Evolutionary conservation across 2,797 vertebrate species (phyloP).

Genomic region (Ctenochaetus hawaiiensis): DNA sequence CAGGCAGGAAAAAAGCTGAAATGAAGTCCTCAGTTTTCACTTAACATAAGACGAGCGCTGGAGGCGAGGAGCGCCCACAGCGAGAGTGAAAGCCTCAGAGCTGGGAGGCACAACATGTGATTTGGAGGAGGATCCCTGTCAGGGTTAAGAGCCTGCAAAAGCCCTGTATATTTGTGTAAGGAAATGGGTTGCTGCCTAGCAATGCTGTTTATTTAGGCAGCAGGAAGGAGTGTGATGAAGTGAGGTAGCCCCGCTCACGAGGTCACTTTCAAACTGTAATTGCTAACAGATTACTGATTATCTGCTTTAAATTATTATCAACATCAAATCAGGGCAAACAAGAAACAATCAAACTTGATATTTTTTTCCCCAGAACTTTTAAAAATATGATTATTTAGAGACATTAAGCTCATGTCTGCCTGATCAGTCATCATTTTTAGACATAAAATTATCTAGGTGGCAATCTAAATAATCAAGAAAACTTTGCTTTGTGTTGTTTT

Average conservation of each 20-base stretch:
- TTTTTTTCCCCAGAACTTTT: not conserved
- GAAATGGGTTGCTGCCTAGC: slow-evolving; percentile 82
- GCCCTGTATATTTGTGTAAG: slow-evolving; percentile 82
- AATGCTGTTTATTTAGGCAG: slow-evolving; percentile 85
- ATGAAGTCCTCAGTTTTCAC: slow-evolving; percentile 42
- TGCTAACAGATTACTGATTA: slow-evolving; percentile 56
- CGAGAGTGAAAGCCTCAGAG: slow-evolving; percentile 42
- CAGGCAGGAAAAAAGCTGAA: slow-evolving; percentile 37
- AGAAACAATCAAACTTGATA: slow-evolving; percentile 15
- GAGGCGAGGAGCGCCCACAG: slow-evolving; percentile 46
- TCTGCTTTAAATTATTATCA: slow-evolving; percentile 50
- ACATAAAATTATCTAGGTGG: not conserved
- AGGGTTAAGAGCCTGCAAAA: slow-evolving; percentile 71
- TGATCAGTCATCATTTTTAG: slow-evolving; percentile 11
- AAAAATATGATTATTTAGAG: not conserved
- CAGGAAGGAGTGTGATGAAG: slow-evolving; percentile 67
- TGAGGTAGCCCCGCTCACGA: slow-evolving; percentile 42
- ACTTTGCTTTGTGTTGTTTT: not conserved
- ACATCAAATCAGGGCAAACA: slow-evolving; percentile 26
- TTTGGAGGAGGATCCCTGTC: slow-evolving; percentile 75
- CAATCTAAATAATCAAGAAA: slow-evolving; percentile 12
- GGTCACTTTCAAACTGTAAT: slow-evolving; percentile 52
- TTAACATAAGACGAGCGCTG: slow-evolving; percentile 31
- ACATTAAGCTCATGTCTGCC: not conserved
- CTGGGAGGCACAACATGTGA: slow-evolving; percentile 67